Evolutionary conservation across 2,797 vertebrate genomes (phyloP), one percentile per base, ranked within the genome.

Genomic region (Anas capensis): DNA sequence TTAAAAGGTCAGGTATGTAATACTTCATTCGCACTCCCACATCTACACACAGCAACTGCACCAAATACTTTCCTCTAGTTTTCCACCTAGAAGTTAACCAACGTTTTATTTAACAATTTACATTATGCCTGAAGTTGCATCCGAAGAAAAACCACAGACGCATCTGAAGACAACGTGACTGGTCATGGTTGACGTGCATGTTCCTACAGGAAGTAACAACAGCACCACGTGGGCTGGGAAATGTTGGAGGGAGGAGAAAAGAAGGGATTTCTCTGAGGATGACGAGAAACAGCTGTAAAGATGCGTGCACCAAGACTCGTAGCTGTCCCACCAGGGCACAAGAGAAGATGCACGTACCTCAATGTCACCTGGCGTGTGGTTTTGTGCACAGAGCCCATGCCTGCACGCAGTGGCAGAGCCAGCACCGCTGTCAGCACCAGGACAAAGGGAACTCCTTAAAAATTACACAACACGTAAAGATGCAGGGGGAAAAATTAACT

Each of bases 181-280:
- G 40, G 54, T n/a, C 56, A 21, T 0, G 0, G 20, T 16, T 3
- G 3, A 88, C 42, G 19, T 16, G 60, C 36, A 36, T 0, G 0
- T 54, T 83, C 72, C 64, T 57, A 77, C 14, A 42, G 54, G 29
- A 85, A 64, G 27, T 11, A 57, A 75, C 34, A 51, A 33, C 46
- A 76, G 10, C 1, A 1, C 53, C 17, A 1, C 13, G 20, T 11
- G 17, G n/a, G 6, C 48, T 66, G 31, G 23, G 48, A 85, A 73
- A 53, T 4, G 9, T 13, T 12, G 26, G 29, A 58, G 11, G 14
- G 44, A 49, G 23, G 3, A 62, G 68, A 42, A 31, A 17, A 68
- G 38, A 75, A 49, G 8, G 4, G 23, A 60, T 8, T 44, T 46
- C 48, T 31, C 11, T 21, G 27, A 49, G 33, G 17, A 29, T 17